Evolutionary conservation across 2,113 vertebrate genomes (phyloP), one percentile per base, ranked within the genome.

Genomic region (Gavialis gangeticus): DNA sequence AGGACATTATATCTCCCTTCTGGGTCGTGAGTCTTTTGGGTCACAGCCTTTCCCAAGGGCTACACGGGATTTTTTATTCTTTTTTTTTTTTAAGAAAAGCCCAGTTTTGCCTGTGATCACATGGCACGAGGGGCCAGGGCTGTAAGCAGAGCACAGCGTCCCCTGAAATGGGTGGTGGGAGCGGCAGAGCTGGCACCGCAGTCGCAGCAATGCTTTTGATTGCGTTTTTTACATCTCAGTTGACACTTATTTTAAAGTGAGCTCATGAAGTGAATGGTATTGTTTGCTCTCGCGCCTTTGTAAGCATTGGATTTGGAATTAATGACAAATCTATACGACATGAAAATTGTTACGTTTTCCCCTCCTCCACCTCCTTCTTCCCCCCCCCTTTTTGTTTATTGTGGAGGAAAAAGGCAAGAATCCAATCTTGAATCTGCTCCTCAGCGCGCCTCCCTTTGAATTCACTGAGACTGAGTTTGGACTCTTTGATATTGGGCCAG

Each of bases 181-280:
- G 19, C 28, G 11, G 64, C 56, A 83, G 85, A 94, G 46, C 10
- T 59, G 15, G 30, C 57, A 85, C 66, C 2, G 4, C 14, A 30
- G 54, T 27, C 25, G 12, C 2, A 14, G 28, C 69, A 84, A 93
- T 84, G 81, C n/a, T 55, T 3, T 11, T 46, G 12, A 69, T 91
- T 92, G 83, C 54, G 60, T 79, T 46, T 96, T 95, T 92, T 62
- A 69, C 46, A 58, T 79, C 64, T 66, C 59, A 71, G 37, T 63
- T 22, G 24, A 62, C 12, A 46, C 87, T 8, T 60, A 30, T 79
- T 96, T 92, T 77, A 82, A 93, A 95, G 77, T 87, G 12, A 73
- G 24, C 30, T 37, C 83, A 34, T 62, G 60, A 57, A 93, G 19
- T 84, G 87, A 91, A 30, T 30, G 17, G 16, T 80, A 13, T 59